Conservation (phyloP, 2,797 vertebrate genomes). For the Falco columbarius region DNA sequence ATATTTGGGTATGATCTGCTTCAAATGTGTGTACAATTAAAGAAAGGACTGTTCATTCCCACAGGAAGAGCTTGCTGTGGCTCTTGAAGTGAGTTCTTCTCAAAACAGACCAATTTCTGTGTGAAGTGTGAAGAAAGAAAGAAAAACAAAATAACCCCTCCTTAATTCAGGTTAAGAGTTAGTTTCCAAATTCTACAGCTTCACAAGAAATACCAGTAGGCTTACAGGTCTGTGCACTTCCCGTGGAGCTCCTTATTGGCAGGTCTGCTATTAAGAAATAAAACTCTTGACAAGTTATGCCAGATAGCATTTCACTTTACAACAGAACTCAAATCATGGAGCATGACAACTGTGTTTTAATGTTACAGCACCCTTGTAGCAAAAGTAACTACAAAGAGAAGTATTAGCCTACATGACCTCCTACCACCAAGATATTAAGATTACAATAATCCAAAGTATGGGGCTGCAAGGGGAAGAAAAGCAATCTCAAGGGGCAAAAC, state of each 20-base stretch:
- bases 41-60: background rate
- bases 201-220: background rate
- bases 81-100: background rate
- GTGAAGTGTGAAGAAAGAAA: background rate
- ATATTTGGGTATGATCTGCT: background rate
- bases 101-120: background rate
- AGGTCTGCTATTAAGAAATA: background rate
- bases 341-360: background rate
- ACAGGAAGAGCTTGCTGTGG: background rate
- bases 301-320: background rate
- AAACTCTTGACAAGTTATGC: accelerated
- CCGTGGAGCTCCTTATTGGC: background rate
- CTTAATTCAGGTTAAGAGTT: background rate
- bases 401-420: background rate
- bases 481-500: background rate
- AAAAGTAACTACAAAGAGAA: background rate
- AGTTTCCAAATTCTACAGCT: background rate
- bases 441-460: background rate
- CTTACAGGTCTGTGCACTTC: background rate
- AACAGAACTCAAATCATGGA: background rate
- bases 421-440: background rate
- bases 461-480: background rate
- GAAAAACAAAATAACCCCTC: background rate
- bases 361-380: background rate
- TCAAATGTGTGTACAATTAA: background rate